Evolutionary conservation across 2,113 vertebrate species (phyloP), one percentile per base, ranked within the genome.

Genomic region (Tetrax tetrax): DNA sequence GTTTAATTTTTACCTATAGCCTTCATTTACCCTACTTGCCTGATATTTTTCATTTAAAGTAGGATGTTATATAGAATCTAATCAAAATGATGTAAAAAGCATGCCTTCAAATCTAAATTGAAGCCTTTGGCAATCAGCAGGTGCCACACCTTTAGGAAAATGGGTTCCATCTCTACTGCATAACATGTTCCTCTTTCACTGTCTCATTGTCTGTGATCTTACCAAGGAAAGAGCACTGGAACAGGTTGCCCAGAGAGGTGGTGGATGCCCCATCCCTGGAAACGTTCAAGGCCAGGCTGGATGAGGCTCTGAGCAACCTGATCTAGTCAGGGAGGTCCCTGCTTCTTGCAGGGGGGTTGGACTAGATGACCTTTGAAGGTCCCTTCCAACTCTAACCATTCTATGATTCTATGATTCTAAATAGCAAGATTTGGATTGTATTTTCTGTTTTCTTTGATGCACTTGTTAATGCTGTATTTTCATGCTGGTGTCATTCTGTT

Each of bases 51-150:
- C 8, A 7, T 47, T 82, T 57, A 6, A 48, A 88, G 21, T 10
- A 15, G 7, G 6, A 5, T 31, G 6, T 75, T 7, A 29, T 9
- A 12, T 16, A 28, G 24, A 29, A 28, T 74, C 14, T n/a, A 24
- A 85, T 56, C 0, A 1, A 51, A 70, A 5, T 0, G 0, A 11
- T 53, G 12, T 33, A 3, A 33, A 51, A 78, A 69, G 6, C 3
- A 6, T 38, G 5, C 6, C 38, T 61, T 66, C 19, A 38, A 38
- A 24, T 77, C 29, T 33, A 25, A 61, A 53, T 28, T n/a, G 27
- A 82, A 85, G 41, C 37, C 15, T 9, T 1, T 15, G 35, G 38
- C 47, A 45, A 33, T 79, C 18, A 61, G 45, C 6, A 35, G 12
- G 13, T 63, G 27, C 18, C 4, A 11, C 9, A 35, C 27, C 20